Evolutionary conservation across 2,113 vertebrate genomes (phyloP), one percentile per base, ranked within the genome.

Genomic region (Antechinus stuartii): DNA sequence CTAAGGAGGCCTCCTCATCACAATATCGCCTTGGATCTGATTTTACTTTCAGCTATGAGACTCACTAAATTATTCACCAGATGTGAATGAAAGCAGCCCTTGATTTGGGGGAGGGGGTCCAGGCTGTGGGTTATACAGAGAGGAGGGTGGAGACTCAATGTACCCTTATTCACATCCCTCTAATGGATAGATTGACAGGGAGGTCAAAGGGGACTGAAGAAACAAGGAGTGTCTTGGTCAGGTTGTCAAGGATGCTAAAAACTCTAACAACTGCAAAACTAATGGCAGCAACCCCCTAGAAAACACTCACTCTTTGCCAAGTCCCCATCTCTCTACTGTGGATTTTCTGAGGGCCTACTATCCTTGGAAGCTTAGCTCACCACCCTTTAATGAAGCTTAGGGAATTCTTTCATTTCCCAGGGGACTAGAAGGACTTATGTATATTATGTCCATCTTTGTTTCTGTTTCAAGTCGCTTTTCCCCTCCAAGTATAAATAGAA

Each of bases 41-140:
- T 93, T 97, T 8, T 98, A 97, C 97, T 96, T 96, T 84, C 95
- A 95, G 97, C 93, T 91, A 94, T 96, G 94, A 95, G 96, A 96
- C 52, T 89, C 25, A 76, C 92, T 98, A 95, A 98, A 99, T 98
- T 98, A 99, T 98, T 99, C 93, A 98, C 96, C 55, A 95, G 96
- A 54, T 90, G 42, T 47, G 92, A 96, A 95, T 47, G 92, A 95
- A 95, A 26, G 93, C 55, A 26, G 76, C 49, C 89, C 90, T 35
- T 54, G 42, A 54, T 53, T 90, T 84, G 46, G 96, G 95, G 16
- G 16, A 23, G n/a, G 30, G 19, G 68, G 91, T 92, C 93, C 90
- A 16, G 6, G 30, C 1, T 26, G 54, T n/a, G 52, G 94, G 95
- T 54, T 2, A 2, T 22, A 50, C 89, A 54, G 46, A 53, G n/a